A percentile compares a stretch with the other conserved stretches of the same genome.
Evolutionary conservation across 2,797 vertebrate genomes (phyloP).

Genomic region (Rhinella marina): DNA sequence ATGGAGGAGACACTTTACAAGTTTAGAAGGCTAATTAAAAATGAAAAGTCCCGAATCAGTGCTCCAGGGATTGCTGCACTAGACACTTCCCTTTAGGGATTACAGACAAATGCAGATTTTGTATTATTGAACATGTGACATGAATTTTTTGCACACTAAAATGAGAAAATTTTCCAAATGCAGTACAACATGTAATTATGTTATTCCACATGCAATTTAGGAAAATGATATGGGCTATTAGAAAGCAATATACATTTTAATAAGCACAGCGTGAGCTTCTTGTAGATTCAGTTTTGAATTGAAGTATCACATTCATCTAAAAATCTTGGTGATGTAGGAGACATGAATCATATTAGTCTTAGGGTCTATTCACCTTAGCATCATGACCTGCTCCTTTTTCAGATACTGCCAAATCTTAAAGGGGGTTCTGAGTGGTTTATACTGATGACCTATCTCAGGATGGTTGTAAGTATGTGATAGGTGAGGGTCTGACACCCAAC

Average conservation of each 20-base stretch:
- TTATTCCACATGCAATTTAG: background rate
- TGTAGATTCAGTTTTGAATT: background rate
- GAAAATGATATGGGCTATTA: constrained; percentile 6
- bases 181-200: constrained; percentile 12
- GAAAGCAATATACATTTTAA: background rate
- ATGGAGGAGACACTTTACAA: constrained; percentile 61
- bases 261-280: background rate
- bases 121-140: constrained; percentile 13
- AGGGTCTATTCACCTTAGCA: background rate
- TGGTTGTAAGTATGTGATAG: too few relatives aligned
- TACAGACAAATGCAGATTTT: constrained; percentile 31
- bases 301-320: background rate
- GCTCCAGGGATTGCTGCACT: constrained; percentile 26
- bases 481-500: too few relatives aligned
- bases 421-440: too few relatives aligned
- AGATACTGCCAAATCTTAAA: background rate
- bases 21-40: constrained; percentile 62
- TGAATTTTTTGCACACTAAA: constrained; percentile 22
- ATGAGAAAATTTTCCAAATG: constrained; percentile 25
- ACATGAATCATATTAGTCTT: background rate
- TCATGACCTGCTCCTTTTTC: background rate
- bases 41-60: constrained; percentile 45
- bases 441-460: too few relatives aligned
- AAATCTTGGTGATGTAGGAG: background rate
- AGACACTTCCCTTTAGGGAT: constrained; percentile 27